Evolutionary conservation across 2,888 invertebrate genomes (phyloP), one percentile per base, ranked within the genome.

Genomic region (Pterobdella sp.): DNA sequence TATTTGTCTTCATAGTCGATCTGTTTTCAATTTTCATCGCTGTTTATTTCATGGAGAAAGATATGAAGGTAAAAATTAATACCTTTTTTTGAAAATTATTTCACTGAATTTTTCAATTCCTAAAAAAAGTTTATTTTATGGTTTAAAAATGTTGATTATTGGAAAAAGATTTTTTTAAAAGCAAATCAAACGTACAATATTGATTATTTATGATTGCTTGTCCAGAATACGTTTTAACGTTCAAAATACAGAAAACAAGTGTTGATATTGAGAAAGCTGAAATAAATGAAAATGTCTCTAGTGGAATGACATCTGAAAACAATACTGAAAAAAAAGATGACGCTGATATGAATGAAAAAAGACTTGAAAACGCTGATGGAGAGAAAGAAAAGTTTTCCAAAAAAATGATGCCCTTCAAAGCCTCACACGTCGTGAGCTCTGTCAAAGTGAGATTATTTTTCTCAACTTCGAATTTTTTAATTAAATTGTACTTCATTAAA

Each of bases 1-100:
- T 78, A 29, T 76, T 78, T 2, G 80, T 81, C 0, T 78, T 79
- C 14, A 36, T 79, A 31, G 74, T 82, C 14, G 80, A 81, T 73
- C 79, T 78, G 1, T 56, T 79, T 4, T 79, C 79, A 14, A 79
- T 82, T 22, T 64, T 81, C 36, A 77, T 80, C 35, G 74, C 68
- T 22, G 22, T 72, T 68, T 29, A 67, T 1, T 72, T 74, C 72
- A 74, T 74, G 74, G 71, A 74, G 2, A 71, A 63, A 35, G 71
- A 71, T 31, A 56, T 56, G 3, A 36, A 26, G 69, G 69, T 69
- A 26, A 56, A 35, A 7, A n/a, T n/a, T n/a, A n/a, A n/a, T n/a
- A n/a, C 29, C 10, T 60, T 31, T 1, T 1, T 1, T 60, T 60
- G 26, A 60, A 60, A 60, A 60, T 18, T 60, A 3, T 29, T n/a